Conservation (phyloP, 2,797 vertebrate genomes). For the Gila robusta region DNA sequence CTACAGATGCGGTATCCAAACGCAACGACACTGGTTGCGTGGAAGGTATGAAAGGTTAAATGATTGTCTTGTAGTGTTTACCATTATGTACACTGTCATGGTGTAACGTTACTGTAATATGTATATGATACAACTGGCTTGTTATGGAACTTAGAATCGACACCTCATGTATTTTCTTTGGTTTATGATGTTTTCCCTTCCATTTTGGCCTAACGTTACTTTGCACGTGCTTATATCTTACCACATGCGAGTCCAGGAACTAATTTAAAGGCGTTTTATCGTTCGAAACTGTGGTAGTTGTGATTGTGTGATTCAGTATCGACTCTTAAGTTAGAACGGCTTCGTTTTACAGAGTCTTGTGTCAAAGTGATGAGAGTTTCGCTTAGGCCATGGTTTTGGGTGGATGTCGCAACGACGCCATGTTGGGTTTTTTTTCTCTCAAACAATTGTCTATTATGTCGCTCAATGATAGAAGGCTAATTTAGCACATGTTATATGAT, state of each 20-base stretch:
- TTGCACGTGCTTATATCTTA: neutral
- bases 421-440: conserved; percentile 14
- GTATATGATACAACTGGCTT: neutral
- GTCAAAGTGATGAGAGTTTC: neutral
- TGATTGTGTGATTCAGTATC: conserved; percentile 13
- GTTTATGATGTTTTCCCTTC: neutral
- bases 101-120: too few relatives aligned
- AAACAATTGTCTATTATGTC: conserved; percentile 19
- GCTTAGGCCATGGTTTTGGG: neutral
- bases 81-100: neutral
- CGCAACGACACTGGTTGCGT: conserved; percentile 59
- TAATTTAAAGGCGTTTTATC: neutral
- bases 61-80: neutral
- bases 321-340: conserved; percentile 6
- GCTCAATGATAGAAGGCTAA: neutral
- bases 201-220: conserved; percentile 17
- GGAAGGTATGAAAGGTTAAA: conserved; percentile 52
- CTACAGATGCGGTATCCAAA: conserved; percentile 22
- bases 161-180: neutral
- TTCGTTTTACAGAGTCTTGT: conserved; percentile 27
- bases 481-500: neutral
- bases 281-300: neutral
- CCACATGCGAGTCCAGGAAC: neutral
- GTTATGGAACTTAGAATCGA: neutral
- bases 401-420: conserved; percentile 46